These are phyloP conservation scores for Syritta pipiens DNA, from an alignment of 2,888 invertebrate species.

Conservation along the genomic window DNA sequence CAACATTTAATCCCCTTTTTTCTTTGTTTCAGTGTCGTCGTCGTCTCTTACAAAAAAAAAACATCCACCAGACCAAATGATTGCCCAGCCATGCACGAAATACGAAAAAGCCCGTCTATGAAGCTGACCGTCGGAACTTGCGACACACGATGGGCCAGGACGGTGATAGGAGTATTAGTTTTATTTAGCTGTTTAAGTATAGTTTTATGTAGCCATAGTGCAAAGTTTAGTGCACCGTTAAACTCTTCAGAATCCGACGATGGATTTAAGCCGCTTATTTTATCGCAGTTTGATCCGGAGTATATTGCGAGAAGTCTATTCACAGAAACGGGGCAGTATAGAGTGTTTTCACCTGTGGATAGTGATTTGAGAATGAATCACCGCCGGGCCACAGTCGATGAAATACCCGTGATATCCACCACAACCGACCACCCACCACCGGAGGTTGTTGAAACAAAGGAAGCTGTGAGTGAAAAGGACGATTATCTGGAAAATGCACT, in stretches of 20 bases:
- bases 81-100: slow-evolving; percentile 34
- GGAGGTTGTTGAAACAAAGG: not conserved
- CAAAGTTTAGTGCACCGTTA: slow-evolving; percentile 53
- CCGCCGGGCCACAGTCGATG: not conserved
- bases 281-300: slow-evolving; percentile 73
- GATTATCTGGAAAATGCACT: slow-evolving; percentile 41
- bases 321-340: slow-evolving; percentile 76
- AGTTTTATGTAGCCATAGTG: slow-evolving; percentile 63
- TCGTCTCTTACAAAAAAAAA: too few species aligned
- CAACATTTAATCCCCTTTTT: too few species aligned
- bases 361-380: slow-evolving; percentile 73
- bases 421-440: not conserved
- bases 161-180: slow-evolving; percentile 26
- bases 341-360: slow-evolving; percentile 75
- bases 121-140: slow-evolving; percentile 27
- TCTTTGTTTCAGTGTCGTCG: too few species aligned
- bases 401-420: not conserved
- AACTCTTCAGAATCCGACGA: slow-evolving; percentile 69
- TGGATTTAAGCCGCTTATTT: slow-evolving; percentile 75
- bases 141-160: slow-evolving; percentile 47
- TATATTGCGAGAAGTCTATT: slow-evolving; percentile 75
- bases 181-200: slow-evolving; percentile 45
- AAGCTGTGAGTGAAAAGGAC: not conserved
- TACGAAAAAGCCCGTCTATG: slow-evolving; percentile 37
- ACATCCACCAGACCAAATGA: slow-evolving; percentile 38